phyloP scores from a whole-genome alignment of 2,888 invertebrate species.

The Lycophotia porphyrea region DNA sequence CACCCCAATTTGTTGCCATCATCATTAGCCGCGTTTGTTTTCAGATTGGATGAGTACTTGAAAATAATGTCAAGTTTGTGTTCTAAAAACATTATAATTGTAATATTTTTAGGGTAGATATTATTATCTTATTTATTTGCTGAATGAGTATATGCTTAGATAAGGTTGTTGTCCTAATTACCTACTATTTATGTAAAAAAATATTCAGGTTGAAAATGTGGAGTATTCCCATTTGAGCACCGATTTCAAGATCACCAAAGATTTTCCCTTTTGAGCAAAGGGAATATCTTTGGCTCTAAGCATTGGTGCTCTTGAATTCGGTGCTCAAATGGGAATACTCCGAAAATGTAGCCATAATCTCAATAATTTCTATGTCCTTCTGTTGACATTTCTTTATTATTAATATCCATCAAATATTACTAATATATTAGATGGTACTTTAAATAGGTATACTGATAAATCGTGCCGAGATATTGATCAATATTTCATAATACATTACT shows the following conservation, averaged over 20 bases:
- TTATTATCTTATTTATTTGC: background rate
- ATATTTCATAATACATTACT: background rate
- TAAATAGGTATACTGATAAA: background rate
- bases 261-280: no score
- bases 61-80: conserved; percentile 65
- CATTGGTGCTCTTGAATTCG: no score
- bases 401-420: background rate
- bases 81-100: conserved; percentile 25
- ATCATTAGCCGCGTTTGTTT: conserved; percentile 69
- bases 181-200: background rate
- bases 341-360: background rate
- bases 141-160: background rate
- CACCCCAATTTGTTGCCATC: conserved; percentile 71
- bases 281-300: no score
- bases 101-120: conserved; percentile 2
- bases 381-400: background rate
- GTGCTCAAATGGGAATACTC: no score
- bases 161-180: background rate
- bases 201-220: background rate
- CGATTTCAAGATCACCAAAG: no score
- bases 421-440: background rate
- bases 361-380: background rate
- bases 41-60: conserved; percentile 56
- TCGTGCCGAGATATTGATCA: conserved; percentile 44
- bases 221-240: no score